Conservation (phyloP, 2,888 invertebrate species). For the Thereva unica region DNA sequence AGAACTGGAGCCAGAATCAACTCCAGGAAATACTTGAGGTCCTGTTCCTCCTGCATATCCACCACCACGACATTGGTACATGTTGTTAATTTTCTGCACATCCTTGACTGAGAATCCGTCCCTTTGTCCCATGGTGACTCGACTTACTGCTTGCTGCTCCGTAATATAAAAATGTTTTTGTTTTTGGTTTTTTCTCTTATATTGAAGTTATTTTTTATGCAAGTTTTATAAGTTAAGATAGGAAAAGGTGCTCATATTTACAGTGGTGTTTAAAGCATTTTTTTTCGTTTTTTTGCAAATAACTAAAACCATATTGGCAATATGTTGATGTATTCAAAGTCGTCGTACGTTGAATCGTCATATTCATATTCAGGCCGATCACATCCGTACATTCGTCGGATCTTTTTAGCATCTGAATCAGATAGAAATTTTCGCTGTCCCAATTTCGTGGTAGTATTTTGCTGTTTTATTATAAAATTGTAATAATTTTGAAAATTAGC, state of each 20-base stretch:
- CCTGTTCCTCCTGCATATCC: neutral
- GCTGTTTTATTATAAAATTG: slow-evolving; percentile 15
- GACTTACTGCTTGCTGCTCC: slow-evolving; percentile 48
- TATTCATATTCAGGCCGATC: slow-evolving; percentile 24
- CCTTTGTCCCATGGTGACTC: slow-evolving; percentile 70
- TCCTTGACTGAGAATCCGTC: slow-evolving; percentile 74
- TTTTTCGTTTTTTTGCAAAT: slow-evolving; percentile 6
- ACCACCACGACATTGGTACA: slow-evolving; percentile 68
- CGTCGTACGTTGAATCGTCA: slow-evolving; percentile 24
- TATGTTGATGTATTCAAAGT: slow-evolving; percentile 10
- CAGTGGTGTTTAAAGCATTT: neutral
- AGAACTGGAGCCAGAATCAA: too few species aligned
- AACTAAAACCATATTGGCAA: slow-evolving; percentile 4
- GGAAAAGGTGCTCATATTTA: neutral
- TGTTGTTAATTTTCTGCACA: slow-evolving; percentile 71
- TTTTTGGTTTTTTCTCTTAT: slow-evolving; percentile 4
- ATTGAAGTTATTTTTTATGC: neutral
- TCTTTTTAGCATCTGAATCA: slow-evolving; percentile 36
- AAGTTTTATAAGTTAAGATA: neutral
- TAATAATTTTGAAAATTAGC: slow-evolving; percentile 20
- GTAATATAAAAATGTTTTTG: slow-evolving; percentile 33
- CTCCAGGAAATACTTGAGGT: too few species aligned
- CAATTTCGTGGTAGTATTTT: slow-evolving; percentile 6
- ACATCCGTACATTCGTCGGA: slow-evolving; percentile 38
- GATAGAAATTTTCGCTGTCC: slow-evolving; percentile 40